Base-by-base conservation (phyloP, 2,113 vertebrate species). In the Orycteropus afer region DNA sequence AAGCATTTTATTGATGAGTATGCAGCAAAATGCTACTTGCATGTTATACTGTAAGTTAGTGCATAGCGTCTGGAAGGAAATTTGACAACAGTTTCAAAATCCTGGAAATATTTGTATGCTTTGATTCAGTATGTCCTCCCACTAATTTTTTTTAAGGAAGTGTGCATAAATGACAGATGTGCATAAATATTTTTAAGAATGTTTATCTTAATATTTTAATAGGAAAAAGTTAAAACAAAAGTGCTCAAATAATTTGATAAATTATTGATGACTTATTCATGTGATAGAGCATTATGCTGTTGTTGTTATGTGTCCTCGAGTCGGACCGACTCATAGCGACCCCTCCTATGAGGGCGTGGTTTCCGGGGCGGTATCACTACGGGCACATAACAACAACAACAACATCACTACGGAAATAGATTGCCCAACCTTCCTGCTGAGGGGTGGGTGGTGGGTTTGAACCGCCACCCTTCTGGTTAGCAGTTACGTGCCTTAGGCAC, bases 131-230 rank as follows among this genome's bases (percentile, higher is more conserved):
- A 37, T 91, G 77, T 93, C 15, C 23, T 91, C 27, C 69, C 77
- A 77, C 73, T 91, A 80, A 86, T 79, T 84, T 91, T 37, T 86
- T 89, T 93, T 81, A 93, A 93, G 57, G 29, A 96, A 96, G 91
- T 17, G n/a, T n/a, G n/a, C n/a, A n/a, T n/a, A n/a, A 91, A 67
- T 94, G 49, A 91, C 47, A 80, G 47, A 71, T 89, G 4, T 86
- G 25, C 37, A 80, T 96, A 85, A 74, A n/a, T 90, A 89, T 91
- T 93, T 91, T 11, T 74, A 88, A 96, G 85, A 90, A 73, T 65
- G 18, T 81, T 97, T 92, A 84, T 80, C 37, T 71, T 87, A 87
- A 76, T 87, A 91, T 77, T 93, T 77, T 79, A 77, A 34, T 71
- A 78, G 59, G 4, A 88, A 93, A 89, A 77, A 80, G 23, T 93